Evolutionary conservation across 2,797 vertebrate genomes (phyloP).

Genomic region (Crypturellus tataupa): DNA sequence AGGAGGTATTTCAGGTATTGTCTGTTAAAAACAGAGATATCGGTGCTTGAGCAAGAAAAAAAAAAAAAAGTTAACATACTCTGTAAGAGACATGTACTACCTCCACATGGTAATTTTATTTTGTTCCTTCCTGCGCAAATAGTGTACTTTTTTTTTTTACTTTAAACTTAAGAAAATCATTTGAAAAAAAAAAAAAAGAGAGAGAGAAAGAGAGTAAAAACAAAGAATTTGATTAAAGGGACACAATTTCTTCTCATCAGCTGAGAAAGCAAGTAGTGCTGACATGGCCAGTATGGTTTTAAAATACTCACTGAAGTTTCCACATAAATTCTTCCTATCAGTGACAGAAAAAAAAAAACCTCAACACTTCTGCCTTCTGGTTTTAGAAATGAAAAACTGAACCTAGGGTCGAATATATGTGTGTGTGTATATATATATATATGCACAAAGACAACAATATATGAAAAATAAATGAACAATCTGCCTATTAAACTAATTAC

Average conservation of each 20-base stretch:
- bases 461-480: neutral
- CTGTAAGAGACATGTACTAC: neutral
- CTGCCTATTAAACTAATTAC: neutral
- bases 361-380: neutral
- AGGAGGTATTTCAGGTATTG: slow-evolving; percentile 92
- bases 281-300: neutral
- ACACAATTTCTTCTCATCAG: neutral
- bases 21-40: slow-evolving; percentile 75
- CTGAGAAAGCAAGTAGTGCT: neutral
- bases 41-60: neutral
- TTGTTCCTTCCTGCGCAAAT: neutral
- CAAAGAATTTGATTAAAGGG: accelerated
- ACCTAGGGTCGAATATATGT: neutral
- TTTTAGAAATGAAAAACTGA: neutral
- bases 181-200: neutral
- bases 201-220: neutral
- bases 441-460: no score
- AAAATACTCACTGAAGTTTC: neutral
- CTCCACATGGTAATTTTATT: neutral
- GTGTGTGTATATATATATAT: no score
- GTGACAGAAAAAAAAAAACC: neutral
- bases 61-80: neutral
- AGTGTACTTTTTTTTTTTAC: neutral
- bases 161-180: neutral
- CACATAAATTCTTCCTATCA: neutral